A percentile compares a stretch with the other conserved stretches of the same genome.
phyloP scores from a whole-genome alignment of 2,888 invertebrate species.

The Orthosia cruda region DNA sequence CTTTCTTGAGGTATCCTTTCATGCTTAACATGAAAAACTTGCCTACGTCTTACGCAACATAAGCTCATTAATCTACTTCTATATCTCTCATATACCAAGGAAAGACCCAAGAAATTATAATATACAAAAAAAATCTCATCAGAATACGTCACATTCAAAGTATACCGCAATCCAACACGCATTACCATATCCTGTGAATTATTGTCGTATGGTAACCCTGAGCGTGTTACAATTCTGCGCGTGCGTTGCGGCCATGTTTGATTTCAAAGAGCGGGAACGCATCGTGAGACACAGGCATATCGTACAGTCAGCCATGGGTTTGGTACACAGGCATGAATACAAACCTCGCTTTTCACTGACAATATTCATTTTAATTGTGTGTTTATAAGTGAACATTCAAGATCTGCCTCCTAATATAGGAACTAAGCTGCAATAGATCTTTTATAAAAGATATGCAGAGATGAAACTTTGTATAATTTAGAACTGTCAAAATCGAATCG shows the following conservation, averaged over 20 bases:
- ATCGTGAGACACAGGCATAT: slow-evolving; percentile 62
- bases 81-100: no score
- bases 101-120: not conserved
- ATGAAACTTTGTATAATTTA: no score
- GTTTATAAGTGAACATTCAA: no score
- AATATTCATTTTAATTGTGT: not conserved
- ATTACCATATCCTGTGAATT: slow-evolving; percentile 66
- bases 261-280: slow-evolving; percentile 70
- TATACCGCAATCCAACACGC: slow-evolving; percentile 32
- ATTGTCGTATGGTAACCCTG: slow-evolving; percentile 65
- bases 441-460: no score
- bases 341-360: not conserved
- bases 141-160: slow-evolving; percentile 29
- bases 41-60: no score
- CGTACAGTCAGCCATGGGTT: slow-evolving; percentile 21
- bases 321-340: not conserved
- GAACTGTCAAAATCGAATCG: no score
- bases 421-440: no score
- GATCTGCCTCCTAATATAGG: no score
- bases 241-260: slow-evolving; percentile 70
- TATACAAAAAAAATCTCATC: not conserved
- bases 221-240: slow-evolving; percentile 70
- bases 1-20: no score
- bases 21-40: not conserved
- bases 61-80: no score